Evolutionary conservation across 2,797 vertebrate species (phyloP), one percentile per base, ranked within the genome.

Genomic region (Pyrocephalus nanus): DNA sequence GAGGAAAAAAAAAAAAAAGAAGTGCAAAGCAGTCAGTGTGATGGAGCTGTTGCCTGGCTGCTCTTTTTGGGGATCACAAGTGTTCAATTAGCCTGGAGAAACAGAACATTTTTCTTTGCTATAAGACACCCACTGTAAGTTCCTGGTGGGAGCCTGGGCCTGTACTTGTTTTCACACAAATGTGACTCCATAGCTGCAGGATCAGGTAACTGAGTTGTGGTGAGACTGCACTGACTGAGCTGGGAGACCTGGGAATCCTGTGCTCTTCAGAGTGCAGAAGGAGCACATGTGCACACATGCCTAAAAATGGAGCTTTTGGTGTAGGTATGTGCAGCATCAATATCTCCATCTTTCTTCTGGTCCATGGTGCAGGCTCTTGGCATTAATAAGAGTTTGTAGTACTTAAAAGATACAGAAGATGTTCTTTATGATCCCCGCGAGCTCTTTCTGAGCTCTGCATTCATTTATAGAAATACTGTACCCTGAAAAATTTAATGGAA

Each of bases 211-310:
- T 2, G 45, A 70, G 65, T 3, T 71, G 57, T 43, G 51, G 11
- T 22, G 22, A 65, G 17, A 65, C 70, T 45, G n/a, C n/a, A 1
- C 25, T 67, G 89, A 26, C 60, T 57, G 55, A 61, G 23, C 50
- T 55, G 55, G 6, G 32, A 65, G 12, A 82, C 19, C 32, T 65
- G 66, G 58, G 51, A 34, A 21, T 53, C 3, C 3, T 9, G 23
- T 29, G 1, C 43, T 55, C 22, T 26, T 55, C 15, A 2, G 51
- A 51, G 32, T 25, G 43, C 57, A 53, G 36, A 30, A 61, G 70
- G 26, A 62, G 34, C 2, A 1, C 11, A 3, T 21, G 55, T 4
- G 4, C 60, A 32, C 71, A 73, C 1, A 0, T 8, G 16, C 10
- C 58, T 76, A n/a, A 47, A 65, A 91, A 34, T 2, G 8, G 20